These are phyloP conservation scores for Crioceris asparagi DNA, from an alignment of 2,888 invertebrate species.

Conservation along the genomic window DNA sequence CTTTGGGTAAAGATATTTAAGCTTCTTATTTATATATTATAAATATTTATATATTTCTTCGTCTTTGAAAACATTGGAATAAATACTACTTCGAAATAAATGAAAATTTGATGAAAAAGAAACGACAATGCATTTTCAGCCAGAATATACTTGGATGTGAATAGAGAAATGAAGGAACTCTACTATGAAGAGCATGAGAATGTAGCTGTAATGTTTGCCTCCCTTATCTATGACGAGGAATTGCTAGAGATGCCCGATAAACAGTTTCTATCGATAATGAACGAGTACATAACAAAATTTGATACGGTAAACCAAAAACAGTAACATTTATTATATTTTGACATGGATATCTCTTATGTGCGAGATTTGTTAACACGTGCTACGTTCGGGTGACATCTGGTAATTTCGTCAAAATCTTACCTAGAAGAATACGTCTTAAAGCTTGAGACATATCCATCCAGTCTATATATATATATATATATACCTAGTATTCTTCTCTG, in stretches of 20 bases:
- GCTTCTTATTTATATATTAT: no score
- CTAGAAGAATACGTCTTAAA: no score
- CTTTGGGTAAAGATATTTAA: no score
- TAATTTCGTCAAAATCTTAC: no score
- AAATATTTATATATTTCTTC: no score
- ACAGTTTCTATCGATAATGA: conserved; percentile 45
- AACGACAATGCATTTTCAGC: conserved; percentile 49
- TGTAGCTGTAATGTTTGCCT: conserved; percentile 94
- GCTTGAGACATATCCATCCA: no score
- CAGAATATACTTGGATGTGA: conserved; percentile 57
- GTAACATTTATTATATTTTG: neutral
- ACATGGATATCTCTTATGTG: neutral
- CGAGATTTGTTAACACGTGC: neutral
- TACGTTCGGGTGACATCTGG: neutral
- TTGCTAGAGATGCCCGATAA: conserved; percentile 50
- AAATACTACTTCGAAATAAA: no score
- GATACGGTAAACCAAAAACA: conserved; percentile 55
- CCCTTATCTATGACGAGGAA: conserved; percentile 45
- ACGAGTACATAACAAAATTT: conserved; percentile 87
- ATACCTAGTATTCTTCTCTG: no score
- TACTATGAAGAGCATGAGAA: conserved; percentile 77
- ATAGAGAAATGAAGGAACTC: conserved; percentile 58
- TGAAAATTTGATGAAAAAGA: no score
- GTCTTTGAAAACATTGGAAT: no score
- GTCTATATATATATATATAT: no score